Base-by-base conservation (phyloP, 1,140 invertebrate genomes). In the Ctenoplectra terminalis region DNA sequence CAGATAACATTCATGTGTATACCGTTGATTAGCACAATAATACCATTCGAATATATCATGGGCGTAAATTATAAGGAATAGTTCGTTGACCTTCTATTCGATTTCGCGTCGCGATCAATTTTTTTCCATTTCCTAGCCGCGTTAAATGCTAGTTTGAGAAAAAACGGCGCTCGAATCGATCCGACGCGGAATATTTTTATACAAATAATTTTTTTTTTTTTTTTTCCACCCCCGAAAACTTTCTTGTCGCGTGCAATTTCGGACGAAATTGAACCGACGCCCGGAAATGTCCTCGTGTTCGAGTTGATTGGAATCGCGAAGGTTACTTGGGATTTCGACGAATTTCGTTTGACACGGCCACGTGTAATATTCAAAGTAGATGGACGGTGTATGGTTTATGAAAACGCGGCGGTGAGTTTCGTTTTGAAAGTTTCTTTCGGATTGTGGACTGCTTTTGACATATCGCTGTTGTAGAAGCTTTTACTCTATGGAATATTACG, bases 271-370 rank as follows among this genome's bases (percentile, higher is more conserved):
- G 40, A 66, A 46, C 26, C 15, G 7, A 2, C 1, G 17, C 4
- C 11, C 26, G 26, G 46, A 48, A 48, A 31, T 6, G 43, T 69
- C 11, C 29, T 31, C 26, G 11, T 31, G 29, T 69, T 34, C 29
- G 6, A 15, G 20, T 52, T 69, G 66, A 71, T 71, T 56, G 34
- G 50, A 71, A 56, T 71, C 54, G 50, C 50, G 50, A 71, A 71
- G 34, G 34, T 71, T 50, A 34, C 46, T 34, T n/a, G 20, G 29
- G 13, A 50, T 31, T 52, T 52, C 23, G 13, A 37, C 7, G 31
- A 54, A 34, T 70, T 1, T 20, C 40, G 26, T 46, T 66, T n/a
- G n/a, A 46, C 40, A 20, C 20, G 8, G 20, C 20, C 2, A 5
- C 40, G 29, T 52, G 46, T 52, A 34, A 70, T 52, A 70, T 70